phyloP scores from a whole-genome alignment of 2,888 invertebrate genomes.

The Lycocerus yunnanus region DNA sequence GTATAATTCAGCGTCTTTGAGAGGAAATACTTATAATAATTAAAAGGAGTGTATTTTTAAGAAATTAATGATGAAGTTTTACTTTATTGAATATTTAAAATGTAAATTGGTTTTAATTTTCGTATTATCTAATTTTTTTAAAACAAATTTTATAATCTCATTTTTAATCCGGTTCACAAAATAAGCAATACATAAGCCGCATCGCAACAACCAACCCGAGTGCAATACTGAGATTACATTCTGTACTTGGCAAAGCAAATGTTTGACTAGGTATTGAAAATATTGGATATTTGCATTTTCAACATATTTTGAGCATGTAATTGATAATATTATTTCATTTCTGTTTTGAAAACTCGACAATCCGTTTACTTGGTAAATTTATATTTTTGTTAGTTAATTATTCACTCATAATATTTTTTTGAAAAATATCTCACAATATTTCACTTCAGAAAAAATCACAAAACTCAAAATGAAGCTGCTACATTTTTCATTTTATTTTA shows the following conservation, averaged over 20 bases:
- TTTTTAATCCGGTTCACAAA: not conserved
- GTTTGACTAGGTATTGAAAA: not conserved
- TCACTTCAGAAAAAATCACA: constrained; percentile 5
- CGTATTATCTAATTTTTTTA: not conserved
- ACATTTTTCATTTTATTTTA: constrained; percentile 14
- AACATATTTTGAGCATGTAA: not conserved
- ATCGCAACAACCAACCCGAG: not conserved
- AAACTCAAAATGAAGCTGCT: constrained; percentile 6
- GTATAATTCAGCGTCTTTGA: not conserved
- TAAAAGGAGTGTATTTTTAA: not conserved
- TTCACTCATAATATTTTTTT: too few species aligned
- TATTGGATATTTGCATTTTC: not conserved
- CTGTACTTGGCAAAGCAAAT: constrained; percentile 3
- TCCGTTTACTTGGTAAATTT: not conserved
- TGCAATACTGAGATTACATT: not conserved
- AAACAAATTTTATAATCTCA: not conserved
- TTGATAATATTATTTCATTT: not conserved
- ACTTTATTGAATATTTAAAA: not conserved
- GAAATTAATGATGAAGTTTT: not conserved
- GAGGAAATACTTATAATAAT: not conserved
- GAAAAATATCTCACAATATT: not conserved
- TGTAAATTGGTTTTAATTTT: not conserved
- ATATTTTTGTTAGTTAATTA: not conserved
- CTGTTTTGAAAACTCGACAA: not conserved
- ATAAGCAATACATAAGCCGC: not conserved